These are phyloP conservation scores for Tribolium castaneum DNA, from an alignment of 1,140 invertebrate genomes.

Conservation along the genomic window DNA sequence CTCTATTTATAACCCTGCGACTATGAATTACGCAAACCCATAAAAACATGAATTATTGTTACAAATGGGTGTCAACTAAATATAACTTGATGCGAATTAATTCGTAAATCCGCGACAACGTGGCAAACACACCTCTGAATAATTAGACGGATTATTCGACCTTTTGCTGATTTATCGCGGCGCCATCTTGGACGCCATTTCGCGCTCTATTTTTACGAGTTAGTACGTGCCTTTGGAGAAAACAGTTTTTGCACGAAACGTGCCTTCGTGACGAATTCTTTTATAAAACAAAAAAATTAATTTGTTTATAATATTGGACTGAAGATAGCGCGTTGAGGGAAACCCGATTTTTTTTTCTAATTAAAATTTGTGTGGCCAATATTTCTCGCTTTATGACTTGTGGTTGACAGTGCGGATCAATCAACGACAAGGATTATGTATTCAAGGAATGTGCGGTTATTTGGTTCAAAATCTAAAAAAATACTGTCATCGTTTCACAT, in stretches of 20 bases:
- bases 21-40: not conserved
- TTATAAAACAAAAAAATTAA: not conserved
- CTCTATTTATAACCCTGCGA: not conserved
- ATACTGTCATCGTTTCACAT: not conserved
- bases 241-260: not conserved
- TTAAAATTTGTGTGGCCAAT: not conserved
- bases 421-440: not conserved
- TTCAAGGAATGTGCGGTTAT: not conserved
- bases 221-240: not conserved
- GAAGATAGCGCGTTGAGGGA: not conserved
- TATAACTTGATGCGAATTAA: not conserved
- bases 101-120: not conserved
- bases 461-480: not conserved
- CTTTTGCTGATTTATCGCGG: not conserved
- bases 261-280: not conserved
- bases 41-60: not conserved
- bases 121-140: not conserved
- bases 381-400: not conserved
- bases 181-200: not conserved
- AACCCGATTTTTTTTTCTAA: too few species aligned
- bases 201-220: not conserved
- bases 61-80: not conserved
- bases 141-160: not conserved
- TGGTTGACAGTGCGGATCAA: not conserved
- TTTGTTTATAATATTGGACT: not conserved